Conservation (phyloP, 92 coral and sea anemone species). For the Phenganax marumi region DNA sequence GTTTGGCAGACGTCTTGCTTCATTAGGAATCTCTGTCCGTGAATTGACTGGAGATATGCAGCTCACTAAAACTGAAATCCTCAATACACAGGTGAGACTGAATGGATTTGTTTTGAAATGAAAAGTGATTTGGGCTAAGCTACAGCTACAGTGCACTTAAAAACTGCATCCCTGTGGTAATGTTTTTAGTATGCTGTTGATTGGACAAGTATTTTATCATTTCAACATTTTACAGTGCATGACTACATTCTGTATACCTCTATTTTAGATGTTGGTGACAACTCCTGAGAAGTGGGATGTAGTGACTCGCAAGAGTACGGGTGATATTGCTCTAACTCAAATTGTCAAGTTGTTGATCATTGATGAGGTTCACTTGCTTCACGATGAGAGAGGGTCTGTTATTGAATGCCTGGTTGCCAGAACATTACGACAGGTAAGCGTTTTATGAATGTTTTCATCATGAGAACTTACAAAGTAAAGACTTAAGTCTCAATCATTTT, state of each 20-base stretch:
- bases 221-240: neutral
- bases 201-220: neutral
- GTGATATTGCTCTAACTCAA: conserved; percentile 96
- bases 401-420: conserved; percentile 98
- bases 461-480: neutral
- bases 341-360: conserved; percentile 87
- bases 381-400: conserved; percentile 94
- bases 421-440: conserved; percentile 78
- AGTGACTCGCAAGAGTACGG: conserved; percentile 94
- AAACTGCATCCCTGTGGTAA: neutral
- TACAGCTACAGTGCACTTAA: too few species aligned
- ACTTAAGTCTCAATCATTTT: neutral
- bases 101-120: too few species aligned
- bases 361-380: conserved; percentile 92
- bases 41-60: conserved; percentile 99
- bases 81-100: conserved; percentile 75
- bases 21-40: conserved; percentile 81
- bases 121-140: too few species aligned
- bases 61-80: conserved; percentile 90
- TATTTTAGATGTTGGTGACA: conserved; percentile 85
- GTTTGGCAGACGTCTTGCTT: conserved; percentile 83
- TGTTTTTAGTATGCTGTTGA: neutral
- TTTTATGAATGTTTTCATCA: neutral
- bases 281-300: conserved; percentile 99
- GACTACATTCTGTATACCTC: too few species aligned